Conservation (phyloP, 2,888 invertebrate genomes). For the Sphaerophoria taeniata region DNA sequence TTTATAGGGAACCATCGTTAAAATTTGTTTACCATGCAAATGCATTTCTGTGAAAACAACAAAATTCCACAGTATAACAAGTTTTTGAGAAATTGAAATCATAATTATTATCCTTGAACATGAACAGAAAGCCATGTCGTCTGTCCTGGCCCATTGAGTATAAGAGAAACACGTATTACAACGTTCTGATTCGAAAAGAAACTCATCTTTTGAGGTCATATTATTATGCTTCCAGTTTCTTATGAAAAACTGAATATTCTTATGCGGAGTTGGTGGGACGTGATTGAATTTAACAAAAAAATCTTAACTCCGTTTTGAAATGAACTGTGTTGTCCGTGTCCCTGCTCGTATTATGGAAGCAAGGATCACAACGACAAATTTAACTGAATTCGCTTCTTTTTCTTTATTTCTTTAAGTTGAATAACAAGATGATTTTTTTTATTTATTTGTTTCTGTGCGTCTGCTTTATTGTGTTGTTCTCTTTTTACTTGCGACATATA, state of each 20-base stretch:
- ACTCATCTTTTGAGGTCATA: neutral
- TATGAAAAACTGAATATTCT: neutral
- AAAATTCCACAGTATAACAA: conserved; percentile 38
- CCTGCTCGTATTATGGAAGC: conserved; percentile 7
- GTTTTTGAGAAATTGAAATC: conserved; percentile 59
- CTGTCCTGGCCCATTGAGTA: neutral
- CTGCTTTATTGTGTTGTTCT: neutral
- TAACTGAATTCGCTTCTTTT: conserved; percentile 58
- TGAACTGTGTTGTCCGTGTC: conserved; percentile 50
- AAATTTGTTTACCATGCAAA: conserved; percentile 15
- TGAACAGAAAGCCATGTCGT: conserved; percentile 13
- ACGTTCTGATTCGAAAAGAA: neutral
- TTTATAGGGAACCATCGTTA: neutral
- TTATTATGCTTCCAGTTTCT: neutral
- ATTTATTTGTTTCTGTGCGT: conserved; percentile 15
- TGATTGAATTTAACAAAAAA: conserved; percentile 65
- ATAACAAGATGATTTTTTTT: conserved; percentile 18
- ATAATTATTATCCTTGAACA: conserved; percentile 67
- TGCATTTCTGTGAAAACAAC: conserved; percentile 40
- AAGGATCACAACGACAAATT: conserved; percentile 54
- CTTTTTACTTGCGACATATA: too few species aligned
- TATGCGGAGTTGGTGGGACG: conserved; percentile 40
- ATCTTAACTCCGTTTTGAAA: conserved; percentile 38
- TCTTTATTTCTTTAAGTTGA: conserved; percentile 8
- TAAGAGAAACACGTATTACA: neutral